Evolutionary conservation across 35 echinoderm and acorn worm species (phyloP).

Genomic region (Chiridota heheva): DNA sequence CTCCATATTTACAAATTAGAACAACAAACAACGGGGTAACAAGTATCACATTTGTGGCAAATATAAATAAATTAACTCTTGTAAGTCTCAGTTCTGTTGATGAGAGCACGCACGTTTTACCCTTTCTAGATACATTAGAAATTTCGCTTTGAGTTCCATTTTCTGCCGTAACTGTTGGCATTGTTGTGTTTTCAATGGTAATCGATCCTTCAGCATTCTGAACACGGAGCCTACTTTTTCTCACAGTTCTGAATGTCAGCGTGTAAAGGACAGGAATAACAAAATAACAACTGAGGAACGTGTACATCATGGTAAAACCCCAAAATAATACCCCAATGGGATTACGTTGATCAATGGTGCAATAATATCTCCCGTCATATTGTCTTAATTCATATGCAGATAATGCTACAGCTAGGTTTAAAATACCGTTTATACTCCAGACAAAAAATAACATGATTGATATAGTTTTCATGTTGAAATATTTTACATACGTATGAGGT

Average conservation of each 20-base stretch:
- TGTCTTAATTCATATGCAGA: neutral
- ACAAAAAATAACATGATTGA: neutral
- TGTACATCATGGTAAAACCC: neutral
- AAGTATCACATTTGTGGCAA: slow-evolving; percentile 6
- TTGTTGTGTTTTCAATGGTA: neutral
- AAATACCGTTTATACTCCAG: neutral
- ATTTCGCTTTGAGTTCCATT: too few relatives aligned
- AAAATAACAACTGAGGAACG: neutral
- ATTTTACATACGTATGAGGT: neutral
- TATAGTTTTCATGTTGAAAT: neutral
- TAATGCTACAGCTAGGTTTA: neutral
- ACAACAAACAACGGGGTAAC: neutral
- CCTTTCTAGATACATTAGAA: neutral
- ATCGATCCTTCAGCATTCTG: neutral
- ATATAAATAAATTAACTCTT: slow-evolving; percentile 30
- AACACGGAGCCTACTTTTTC: neutral
- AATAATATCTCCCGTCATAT: neutral
- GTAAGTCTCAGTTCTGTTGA: slow-evolving; percentile 14
- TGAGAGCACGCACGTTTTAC: neutral
- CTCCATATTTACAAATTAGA: neutral
- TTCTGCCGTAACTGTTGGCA: neutral
- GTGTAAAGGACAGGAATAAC: too few relatives aligned
- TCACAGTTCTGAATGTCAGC: neutral
- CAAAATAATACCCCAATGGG: neutral
- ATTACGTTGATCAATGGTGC: neutral